Percentiles rank a stretch among this genome's conserved stretches.
These are phyloP conservation scores for Acipenser transmontanus DNA, from an alignment of 2,797 vertebrate genomes.

Conservation along the genomic window DNA sequence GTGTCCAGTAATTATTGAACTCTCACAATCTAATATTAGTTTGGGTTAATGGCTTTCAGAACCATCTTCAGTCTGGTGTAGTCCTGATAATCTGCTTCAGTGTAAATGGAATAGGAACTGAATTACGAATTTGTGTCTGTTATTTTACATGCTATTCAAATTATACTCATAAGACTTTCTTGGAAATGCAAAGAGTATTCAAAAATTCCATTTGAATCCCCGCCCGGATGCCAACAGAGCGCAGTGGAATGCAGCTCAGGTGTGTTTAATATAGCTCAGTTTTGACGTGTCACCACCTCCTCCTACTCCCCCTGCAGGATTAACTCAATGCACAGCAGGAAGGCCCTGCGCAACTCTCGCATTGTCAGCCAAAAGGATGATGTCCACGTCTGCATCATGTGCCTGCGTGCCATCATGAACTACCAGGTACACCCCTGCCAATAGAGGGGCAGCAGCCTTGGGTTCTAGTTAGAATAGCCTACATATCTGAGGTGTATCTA, in stretches of 20 bases:
- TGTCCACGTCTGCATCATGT: conserved; percentile 91
- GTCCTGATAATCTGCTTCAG: too few species aligned
- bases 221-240: too few species aligned
- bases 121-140: not conserved
- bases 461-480: too few species aligned
- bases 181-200: not conserved
- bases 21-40: too few species aligned
- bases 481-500: too few species aligned
- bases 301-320: conserved; percentile 53
- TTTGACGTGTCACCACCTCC: too few species aligned
- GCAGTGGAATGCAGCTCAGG: too few species aligned
- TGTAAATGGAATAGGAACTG: too few species aligned
- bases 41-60: too few species aligned
- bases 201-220: not conserved
- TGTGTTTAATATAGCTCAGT: too few species aligned
- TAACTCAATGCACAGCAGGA: conserved; percentile 73
- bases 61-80: too few species aligned
- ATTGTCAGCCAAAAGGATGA: conserved; percentile 77
- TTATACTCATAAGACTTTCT: not conserved
- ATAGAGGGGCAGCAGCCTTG: not conserved
- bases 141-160: not conserved
- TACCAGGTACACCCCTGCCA: conserved; percentile 72
- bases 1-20: not conserved
- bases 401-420: conserved; percentile 94
- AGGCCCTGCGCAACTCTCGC: conserved; percentile 67